Evolutionary conservation across 2,113 vertebrate genomes (phyloP), one percentile per base, ranked within the genome.

Genomic region (Lophura nycthemera): DNA sequence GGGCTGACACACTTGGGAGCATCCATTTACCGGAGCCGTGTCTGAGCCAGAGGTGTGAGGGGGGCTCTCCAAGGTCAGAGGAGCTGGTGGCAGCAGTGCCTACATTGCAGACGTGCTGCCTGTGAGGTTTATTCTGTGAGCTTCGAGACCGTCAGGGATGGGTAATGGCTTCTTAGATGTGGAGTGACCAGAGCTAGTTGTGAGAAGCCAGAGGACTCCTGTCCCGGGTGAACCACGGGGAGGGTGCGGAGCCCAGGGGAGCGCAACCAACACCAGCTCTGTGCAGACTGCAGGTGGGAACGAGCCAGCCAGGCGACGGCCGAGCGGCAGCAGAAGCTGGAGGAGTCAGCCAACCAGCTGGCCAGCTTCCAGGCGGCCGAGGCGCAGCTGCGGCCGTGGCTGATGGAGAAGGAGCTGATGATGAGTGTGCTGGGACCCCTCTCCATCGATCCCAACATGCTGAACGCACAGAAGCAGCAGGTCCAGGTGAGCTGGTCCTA

Each of bases 401-500:
- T 99, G 10, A 97, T 97, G 95, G 99, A 99, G 97, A 99, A 99
- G 96, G 99, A 99, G 96, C 97, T 99, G 94, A 99, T 99, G 99
- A 99, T 99, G 99, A 99, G 99, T 1, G 99, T 99, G 66, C 96
- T 99, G 86, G 99, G 99, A 4, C 99, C 99, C 4, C 97, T 99
- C 36, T 99, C 99, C 95, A 99, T 99, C 73, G 99, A 99, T 96
- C 99, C 99, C 7, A 99, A 99, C 97, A 99, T 99, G 99, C 98
- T 99, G 86, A 99, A 96, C 13, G 99, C 99, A 1, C 99, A 99
- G 97, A 99, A 99, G 89, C 99, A 99, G 80, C 99, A 99, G 98
- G 99, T 98, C 25, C 99, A 99, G 99, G 99, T 99, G 91, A 96
- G 92, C 70, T 50, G 57, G 0, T 42, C 3, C 3, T 2, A 5